Evolutionary conservation across 1,140 invertebrate species (phyloP).

Genomic region (Halictus rubicundus): DNA sequence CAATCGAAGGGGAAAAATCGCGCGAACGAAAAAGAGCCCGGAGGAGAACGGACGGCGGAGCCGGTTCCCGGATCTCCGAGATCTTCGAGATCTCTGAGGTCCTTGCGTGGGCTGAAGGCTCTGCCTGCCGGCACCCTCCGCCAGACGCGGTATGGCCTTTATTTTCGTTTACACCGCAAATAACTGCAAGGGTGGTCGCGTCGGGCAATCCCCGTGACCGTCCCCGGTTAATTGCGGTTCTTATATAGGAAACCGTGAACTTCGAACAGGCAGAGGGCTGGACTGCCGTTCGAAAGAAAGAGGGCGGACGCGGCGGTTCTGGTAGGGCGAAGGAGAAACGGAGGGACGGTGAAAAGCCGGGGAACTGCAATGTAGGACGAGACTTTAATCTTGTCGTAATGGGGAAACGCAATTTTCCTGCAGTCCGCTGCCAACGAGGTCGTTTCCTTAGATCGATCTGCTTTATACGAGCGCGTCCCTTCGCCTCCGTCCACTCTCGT

Average conservation of each 20-base stretch:
- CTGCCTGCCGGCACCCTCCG: neutral
- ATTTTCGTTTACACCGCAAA: slow-evolving; percentile 66
- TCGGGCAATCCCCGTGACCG: slow-evolving; percentile 13
- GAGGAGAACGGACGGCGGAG: neutral
- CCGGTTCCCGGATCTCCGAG: neutral
- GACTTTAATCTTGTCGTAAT: slow-evolving; percentile 68
- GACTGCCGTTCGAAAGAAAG: no score
- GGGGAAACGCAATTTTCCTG: slow-evolving; percentile 65
- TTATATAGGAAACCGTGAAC: slow-evolving; percentile 57
- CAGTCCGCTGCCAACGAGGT: slow-evolving; percentile 55
- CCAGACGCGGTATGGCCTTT: slow-evolving; percentile 32
- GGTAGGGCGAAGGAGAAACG: no score
- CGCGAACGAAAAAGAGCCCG: neutral
- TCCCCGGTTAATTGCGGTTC: slow-evolving; percentile 63
- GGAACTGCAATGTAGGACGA: slow-evolving; percentile 54
- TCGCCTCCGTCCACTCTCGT: slow-evolving; percentile 34
- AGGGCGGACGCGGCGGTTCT: no score
- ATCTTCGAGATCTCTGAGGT: neutral
- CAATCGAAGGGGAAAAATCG: slow-evolving; percentile 43
- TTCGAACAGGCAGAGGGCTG: slow-evolving; percentile 37
- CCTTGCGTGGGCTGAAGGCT: no score
- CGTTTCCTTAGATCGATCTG: slow-evolving; percentile 49
- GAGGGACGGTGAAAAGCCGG: neutral
- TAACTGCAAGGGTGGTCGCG: slow-evolving; percentile 46
- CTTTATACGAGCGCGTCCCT: slow-evolving; percentile 41